Conservation (phyloP, 2,888 invertebrate species). For the Ryuthela nishihirai region DNA sequence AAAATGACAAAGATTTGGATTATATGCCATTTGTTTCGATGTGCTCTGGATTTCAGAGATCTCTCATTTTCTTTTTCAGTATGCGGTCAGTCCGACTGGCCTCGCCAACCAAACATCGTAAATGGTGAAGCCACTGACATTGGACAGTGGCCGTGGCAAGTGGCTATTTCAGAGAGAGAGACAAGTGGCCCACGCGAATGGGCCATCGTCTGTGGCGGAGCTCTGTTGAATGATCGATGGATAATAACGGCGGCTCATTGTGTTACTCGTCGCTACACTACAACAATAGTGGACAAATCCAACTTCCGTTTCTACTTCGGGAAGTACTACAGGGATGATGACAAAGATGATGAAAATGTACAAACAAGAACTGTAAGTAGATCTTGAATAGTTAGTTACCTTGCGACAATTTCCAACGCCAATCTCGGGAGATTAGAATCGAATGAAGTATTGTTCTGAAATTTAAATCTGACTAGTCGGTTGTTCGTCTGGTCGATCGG, state of each 20-base stretch:
- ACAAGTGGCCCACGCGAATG: background rate
- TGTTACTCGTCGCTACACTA: constrained; percentile 7
- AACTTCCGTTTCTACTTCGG: constrained; percentile 8
- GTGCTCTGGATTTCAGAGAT: too few species aligned
- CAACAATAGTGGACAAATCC: constrained; percentile 3
- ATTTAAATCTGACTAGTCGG: too few species aligned
- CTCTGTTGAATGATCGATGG: constrained; percentile 17
- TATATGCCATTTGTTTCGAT: too few species aligned
- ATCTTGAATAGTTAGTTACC: too few species aligned
- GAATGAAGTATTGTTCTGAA: too few species aligned
- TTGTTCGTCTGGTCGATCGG: too few species aligned
- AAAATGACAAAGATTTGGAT: too few species aligned
- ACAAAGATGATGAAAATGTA: constrained; percentile 18
- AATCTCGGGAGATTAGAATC: too few species aligned
- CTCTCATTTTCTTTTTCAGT: too few species aligned
- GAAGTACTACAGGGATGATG: constrained; percentile 15
- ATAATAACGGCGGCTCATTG: constrained; percentile 27
- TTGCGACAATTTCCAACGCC: too few species aligned
- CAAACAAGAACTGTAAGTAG: constrained; percentile 19
- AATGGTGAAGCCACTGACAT: constrained; percentile 17
- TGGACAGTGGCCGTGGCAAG: constrained; percentile 33
- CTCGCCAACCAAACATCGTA: constrained; percentile 16
- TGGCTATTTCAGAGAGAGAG: constrained; percentile 8
- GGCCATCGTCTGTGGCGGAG: constrained; percentile 14
- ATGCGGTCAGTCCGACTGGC: constrained; percentile 23